Evolutionary conservation across 2,797 vertebrate genomes (phyloP).

Genomic region (Cetoscarus ocellatus): DNA sequence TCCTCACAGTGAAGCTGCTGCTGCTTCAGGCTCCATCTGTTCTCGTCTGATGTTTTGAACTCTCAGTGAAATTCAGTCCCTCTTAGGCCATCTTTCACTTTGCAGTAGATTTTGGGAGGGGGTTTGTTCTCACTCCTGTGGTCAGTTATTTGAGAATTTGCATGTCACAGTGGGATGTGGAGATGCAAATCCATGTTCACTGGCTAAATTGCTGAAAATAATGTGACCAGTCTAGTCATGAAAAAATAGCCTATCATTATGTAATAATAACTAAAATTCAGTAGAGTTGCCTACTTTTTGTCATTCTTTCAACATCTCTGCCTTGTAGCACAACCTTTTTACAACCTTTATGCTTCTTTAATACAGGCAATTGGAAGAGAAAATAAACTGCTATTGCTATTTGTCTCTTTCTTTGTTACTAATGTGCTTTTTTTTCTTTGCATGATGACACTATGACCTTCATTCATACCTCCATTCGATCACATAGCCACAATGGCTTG

Average conservation of each 20-base stretch:
- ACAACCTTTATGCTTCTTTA: no score
- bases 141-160: slow-evolving; percentile 47
- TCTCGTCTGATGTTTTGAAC: slow-evolving; percentile 2
- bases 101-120: slow-evolving; percentile 5
- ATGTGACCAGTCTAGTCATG: rapidly evolving
- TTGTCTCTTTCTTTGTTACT: no score
- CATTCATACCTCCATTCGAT: no score
- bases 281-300: no score
- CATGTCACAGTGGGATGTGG: slow-evolving; percentile 41
- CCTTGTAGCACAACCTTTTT: no score
- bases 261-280: background rate
- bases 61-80: background rate
- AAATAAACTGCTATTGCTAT: no score
- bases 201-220: background rate
- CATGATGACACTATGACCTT: no score
- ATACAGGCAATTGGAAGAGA: no score
- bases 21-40: background rate
- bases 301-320: no score
- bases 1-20: background rate
- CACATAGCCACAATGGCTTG: no score
- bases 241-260: background rate
- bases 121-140: slow-evolving; percentile 6
- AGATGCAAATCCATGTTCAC: slow-evolving; percentile 58
- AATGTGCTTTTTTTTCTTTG: no score
- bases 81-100: background rate